phyloP scores from a whole-genome alignment of 2,888 invertebrate genomes.

The Miltochrista miniata region DNA sequence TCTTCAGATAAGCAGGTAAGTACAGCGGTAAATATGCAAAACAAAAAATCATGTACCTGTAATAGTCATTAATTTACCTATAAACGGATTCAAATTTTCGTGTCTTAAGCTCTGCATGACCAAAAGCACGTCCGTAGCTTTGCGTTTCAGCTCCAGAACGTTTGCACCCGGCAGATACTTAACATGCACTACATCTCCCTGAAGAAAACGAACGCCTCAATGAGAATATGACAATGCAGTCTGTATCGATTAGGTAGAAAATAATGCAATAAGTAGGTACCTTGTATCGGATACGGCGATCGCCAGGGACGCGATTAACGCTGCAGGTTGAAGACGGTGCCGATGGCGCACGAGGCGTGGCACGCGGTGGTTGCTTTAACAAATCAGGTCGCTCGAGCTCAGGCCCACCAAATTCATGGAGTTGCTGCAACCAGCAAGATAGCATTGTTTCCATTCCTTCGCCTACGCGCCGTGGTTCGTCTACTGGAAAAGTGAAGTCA shows the following conservation, averaged over 20 bases:
- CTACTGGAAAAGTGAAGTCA: conserved; percentile 56
- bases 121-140: conserved; percentile 90
- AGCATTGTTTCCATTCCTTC: conserved; percentile 94
- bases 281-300: conserved; percentile 92
- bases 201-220: conserved; percentile 20
- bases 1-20: too few species aligned
- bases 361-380: conserved; percentile 86
- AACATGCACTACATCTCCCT: conserved; percentile 96
- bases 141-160: conserved; percentile 89
- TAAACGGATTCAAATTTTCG: conserved; percentile 95
- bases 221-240: neutral
- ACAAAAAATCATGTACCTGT: too few species aligned
- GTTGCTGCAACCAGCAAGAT: conserved; percentile 92
- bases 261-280: conserved; percentile 64
- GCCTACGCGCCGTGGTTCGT: conserved; percentile 64
- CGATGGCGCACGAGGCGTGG: conserved; percentile 60
- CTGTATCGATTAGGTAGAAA: too few species aligned
- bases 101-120: conserved; percentile 93
- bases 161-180: conserved; percentile 87
- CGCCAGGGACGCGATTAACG: conserved; percentile 76
- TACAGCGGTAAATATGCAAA: too few species aligned
- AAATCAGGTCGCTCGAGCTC: conserved; percentile 94
- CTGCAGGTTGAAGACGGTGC: conserved; percentile 81
- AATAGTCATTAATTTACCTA: too few species aligned
- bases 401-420: conserved; percentile 92